Conservation (phyloP, 2,888 invertebrate species). For the Sceliomorpha sp. region DNA sequence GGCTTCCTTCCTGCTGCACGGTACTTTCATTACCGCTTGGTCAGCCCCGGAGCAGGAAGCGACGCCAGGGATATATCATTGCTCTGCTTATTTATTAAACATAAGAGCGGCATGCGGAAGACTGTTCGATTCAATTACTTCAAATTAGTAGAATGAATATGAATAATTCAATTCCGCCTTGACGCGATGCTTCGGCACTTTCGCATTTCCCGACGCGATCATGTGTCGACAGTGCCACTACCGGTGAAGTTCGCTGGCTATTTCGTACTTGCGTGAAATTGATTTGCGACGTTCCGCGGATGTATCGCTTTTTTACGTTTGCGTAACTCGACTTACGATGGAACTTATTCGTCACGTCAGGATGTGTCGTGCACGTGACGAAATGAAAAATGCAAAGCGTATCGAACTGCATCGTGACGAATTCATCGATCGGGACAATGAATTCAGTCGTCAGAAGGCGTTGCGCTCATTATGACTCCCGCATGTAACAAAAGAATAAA, state of each 20-base stretch:
- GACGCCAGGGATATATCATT: slow-evolving; percentile 48
- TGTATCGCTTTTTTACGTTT: too few species aligned
- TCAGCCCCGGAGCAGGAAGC: slow-evolving; percentile 47
- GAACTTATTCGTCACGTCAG: too few species aligned
- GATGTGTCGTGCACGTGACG: too few species aligned
- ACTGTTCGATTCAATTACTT: slow-evolving; percentile 53
- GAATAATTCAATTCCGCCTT: slow-evolving; percentile 55
- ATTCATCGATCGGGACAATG: too few species aligned
- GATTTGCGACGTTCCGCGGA: too few species aligned
- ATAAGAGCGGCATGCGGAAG: slow-evolving; percentile 56
- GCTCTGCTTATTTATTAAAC: slow-evolving; percentile 56
- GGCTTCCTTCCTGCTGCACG: slow-evolving; percentile 55
- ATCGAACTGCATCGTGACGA: too few species aligned
- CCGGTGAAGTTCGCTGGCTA: neutral
- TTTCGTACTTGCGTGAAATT: slow-evolving; percentile 18
- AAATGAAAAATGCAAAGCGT: too few species aligned
- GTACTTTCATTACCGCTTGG: slow-evolving; percentile 50
- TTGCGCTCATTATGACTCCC: too few species aligned
- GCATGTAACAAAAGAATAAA: too few species aligned
- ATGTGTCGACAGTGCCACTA: slow-evolving; percentile 15
- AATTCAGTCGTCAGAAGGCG: too few species aligned
- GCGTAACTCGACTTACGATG: too few species aligned
- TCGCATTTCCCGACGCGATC: slow-evolving; percentile 25
- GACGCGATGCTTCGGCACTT: slow-evolving; percentile 49
- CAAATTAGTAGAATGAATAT: slow-evolving; percentile 54